Evolutionary conservation across 2,113 vertebrate genomes (phyloP).

Genomic region (Cochlearius cochlearius): DNA sequence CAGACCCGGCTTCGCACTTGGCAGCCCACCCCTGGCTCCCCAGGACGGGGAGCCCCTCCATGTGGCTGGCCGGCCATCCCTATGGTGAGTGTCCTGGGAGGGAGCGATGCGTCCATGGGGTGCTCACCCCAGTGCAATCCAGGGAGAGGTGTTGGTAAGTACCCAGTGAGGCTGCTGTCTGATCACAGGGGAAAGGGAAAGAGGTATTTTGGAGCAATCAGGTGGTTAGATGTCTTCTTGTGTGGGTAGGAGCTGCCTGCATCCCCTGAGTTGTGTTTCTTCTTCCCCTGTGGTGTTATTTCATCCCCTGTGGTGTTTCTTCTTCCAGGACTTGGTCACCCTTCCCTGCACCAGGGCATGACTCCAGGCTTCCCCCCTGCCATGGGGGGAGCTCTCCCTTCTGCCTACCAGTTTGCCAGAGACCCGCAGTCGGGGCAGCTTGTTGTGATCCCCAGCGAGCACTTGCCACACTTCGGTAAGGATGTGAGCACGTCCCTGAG

Average conservation of each 20-base stretch:
- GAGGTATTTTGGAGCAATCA: background rate
- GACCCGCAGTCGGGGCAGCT: constrained; percentile 96
- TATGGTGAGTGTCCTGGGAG: constrained; percentile 42
- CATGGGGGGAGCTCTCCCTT: constrained; percentile 86
- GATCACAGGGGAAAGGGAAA: background rate
- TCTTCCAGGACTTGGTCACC: constrained; percentile 84
- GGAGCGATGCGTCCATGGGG: background rate
- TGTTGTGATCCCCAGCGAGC: constrained; percentile 92
- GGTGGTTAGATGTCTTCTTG: rapidly evolving
- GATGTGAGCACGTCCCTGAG: background rate
- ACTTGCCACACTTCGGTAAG: constrained; percentile 91
- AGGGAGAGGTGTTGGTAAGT: background rate
- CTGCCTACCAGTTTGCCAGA: constrained; percentile 92
- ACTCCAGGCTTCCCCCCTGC: constrained; percentile 86
- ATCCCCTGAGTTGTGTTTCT: background rate
- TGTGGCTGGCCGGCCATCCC: constrained; percentile 85
- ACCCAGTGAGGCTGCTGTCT: background rate
- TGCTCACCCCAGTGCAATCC: rapidly evolving
- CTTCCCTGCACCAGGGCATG: constrained; percentile 91
- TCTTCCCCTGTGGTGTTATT: background rate
- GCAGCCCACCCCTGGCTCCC: constrained; percentile 91
- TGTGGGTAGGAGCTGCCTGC: background rate
- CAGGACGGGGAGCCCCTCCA: constrained; percentile 86
- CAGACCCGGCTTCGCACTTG: constrained; percentile 86
- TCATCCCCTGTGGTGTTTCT: background rate